Conservation (phyloP, 2,113 vertebrate species). For the Nanorana parkeri region DNA sequence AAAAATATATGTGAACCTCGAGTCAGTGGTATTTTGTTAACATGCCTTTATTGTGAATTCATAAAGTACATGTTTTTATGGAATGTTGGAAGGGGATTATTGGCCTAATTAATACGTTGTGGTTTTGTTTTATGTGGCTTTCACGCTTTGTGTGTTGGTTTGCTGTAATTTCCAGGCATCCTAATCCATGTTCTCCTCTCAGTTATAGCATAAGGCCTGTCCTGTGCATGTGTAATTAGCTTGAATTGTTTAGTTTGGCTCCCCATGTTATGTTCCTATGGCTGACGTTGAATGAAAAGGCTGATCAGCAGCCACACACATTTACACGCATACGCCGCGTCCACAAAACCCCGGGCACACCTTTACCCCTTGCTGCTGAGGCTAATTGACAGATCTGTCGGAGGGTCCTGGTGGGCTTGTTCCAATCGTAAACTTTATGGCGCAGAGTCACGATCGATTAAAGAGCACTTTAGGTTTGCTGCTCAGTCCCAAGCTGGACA, state of each 20-base stretch:
- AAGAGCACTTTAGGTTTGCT: conserved; percentile 72
- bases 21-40: conserved; percentile 6
- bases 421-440: conserved; percentile 86
- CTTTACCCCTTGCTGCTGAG: conserved; percentile 65
- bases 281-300: conserved; percentile 11
- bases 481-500: conserved; percentile 63
- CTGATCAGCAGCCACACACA: conserved; percentile 1
- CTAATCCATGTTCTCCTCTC: conserved; percentile 3
- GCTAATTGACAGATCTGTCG: conserved; percentile 78
- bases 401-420: conserved; percentile 75
- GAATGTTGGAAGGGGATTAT: conserved; percentile 42
- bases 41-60: conserved; percentile 5
- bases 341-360: conserved; percentile 65
- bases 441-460: conserved; percentile 85
- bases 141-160: conserved; percentile 30
- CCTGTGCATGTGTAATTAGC: conserved; percentile 16
- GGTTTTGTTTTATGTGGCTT: conserved; percentile 44
- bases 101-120: conserved; percentile 45
- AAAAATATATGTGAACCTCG: neutral
- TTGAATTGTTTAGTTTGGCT: conserved; percentile 42
- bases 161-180: conserved; percentile 29
- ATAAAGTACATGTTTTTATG: conserved; percentile 38
- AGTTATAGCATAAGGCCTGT: neutral
- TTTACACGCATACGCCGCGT: too few relatives aligned
- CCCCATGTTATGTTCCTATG: conserved; percentile 4